These are phyloP conservation scores for Dolichotis patagonum DNA, from an alignment of 2,113 vertebrate genomes.

Conservation along the genomic window DNA sequence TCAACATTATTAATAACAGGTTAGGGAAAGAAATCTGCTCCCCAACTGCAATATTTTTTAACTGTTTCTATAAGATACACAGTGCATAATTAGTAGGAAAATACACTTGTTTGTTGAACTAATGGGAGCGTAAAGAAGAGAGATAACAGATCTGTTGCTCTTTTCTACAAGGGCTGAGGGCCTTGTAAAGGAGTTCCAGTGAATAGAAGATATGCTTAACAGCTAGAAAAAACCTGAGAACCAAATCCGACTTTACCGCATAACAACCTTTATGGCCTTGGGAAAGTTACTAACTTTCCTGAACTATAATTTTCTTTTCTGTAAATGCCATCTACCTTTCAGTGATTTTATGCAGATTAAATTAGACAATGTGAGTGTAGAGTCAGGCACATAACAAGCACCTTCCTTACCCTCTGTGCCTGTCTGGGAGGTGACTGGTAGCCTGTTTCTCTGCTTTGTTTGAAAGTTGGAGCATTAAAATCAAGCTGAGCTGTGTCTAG, in stretches of 20 bases:
- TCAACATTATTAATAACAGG: background rate
- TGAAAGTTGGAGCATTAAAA: background rate
- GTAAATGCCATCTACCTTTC: conserved; percentile 75
- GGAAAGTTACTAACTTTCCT: conserved; percentile 60
- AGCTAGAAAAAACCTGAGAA: conserved; percentile 33
- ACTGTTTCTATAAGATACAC: background rate
- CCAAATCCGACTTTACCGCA: background rate
- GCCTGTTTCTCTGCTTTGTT: background rate
- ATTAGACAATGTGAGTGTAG: conserved; percentile 62
- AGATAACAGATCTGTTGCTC: background rate
- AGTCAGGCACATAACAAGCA: background rate
- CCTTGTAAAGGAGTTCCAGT: background rate
- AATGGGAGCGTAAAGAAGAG: background rate
- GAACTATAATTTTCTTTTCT: conserved; percentile 76
- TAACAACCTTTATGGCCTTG: conserved; percentile 41
- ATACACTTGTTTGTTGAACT: background rate
- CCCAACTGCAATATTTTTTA: background rate
- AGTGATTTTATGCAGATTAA: conserved; percentile 71
- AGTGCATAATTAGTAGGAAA: background rate
- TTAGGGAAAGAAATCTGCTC: background rate
- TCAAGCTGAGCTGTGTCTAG: background rate
- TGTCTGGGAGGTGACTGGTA: background rate
- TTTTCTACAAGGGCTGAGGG: background rate
- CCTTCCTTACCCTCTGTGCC: background rate
- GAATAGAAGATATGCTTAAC: background rate